Base-by-base conservation (phyloP, 2,797 vertebrate genomes). In the Numenius phaeopus region DNA sequence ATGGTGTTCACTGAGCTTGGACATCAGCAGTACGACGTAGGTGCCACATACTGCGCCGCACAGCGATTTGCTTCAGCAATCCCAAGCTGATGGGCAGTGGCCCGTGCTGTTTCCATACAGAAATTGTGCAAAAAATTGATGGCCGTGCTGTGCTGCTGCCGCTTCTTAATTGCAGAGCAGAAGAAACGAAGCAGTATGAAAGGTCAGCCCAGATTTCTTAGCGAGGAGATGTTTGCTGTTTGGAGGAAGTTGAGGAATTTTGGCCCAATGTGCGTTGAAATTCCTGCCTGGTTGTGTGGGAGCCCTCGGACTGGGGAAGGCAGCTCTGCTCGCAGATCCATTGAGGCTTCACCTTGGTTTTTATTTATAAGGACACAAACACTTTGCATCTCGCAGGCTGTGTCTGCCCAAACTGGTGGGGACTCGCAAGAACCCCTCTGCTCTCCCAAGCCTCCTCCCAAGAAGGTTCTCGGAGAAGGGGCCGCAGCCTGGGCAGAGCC, bases 201-300 rank as follows among this genome's bases (percentile, higher is more conserved):
- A 94, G 87, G 92, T 87, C 92, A 96, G 83, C 59, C 13, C 62
- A 58, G 70, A 82, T 55, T 90, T 76, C 84, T 93, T 57, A 92
- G 55, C 11, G 4, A 90, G 81, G n/a, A 71, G 88, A 86, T 79
- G 49, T 87, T 90, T 83, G 70, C 50, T 71, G 18, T 76, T 95
- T 39, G 92, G 81, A 97, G 88, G 94, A 96, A 97, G 83, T 92
- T 34, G 82, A 90, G 83, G 95, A 96, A 94, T 97, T 96, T 97
- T 97, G 96, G 94, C 93, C 84, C n/a, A 34, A 11, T 3, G 10
- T 52, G 26, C 0, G 42, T 82, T 90, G 89, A 93, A 92, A 97
- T 97, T 96, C 96, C 85, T 93, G 30, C 81, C 50, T 30, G 79
- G 69, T 42, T 88, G 92, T 94, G 94, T 96, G 95, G 97, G 96